Conservation (phyloP, 2,113 vertebrate species). For the Rhea pennata region DNA sequence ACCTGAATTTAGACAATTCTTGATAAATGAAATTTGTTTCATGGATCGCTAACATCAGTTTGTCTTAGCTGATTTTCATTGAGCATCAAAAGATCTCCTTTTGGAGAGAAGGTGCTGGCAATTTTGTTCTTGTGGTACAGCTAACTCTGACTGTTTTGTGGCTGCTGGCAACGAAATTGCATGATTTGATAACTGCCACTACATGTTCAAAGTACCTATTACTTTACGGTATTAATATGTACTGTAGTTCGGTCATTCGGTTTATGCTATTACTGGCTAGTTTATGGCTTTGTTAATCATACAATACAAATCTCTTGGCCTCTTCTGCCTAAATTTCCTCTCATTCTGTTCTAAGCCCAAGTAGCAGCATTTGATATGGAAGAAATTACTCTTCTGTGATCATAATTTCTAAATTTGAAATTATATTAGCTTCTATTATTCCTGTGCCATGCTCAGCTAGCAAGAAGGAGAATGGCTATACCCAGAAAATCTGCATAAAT, state of each 20-base stretch:
- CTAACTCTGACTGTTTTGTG: background rate
- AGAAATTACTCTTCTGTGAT: background rate
- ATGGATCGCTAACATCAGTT: background rate
- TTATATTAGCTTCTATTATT: background rate
- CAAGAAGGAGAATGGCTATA: background rate
- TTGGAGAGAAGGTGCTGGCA: background rate
- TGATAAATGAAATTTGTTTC: background rate
- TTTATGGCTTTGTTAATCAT: background rate
- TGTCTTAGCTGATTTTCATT: slow-evolving; percentile 19
- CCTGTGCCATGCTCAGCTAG: background rate
- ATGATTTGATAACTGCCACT: background rate
- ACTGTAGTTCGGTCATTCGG: background rate
- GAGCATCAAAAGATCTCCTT: background rate
- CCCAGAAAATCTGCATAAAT: background rate
- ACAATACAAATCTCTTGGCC: background rate
- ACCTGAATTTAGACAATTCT: background rate
- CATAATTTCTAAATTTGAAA: background rate
- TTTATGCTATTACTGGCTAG: background rate
- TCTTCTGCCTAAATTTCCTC: background rate
- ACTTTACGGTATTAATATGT: background rate
- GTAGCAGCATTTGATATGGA: background rate
- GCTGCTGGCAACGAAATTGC: background rate
- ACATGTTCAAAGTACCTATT: fast-evolving
- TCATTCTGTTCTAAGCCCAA: background rate
- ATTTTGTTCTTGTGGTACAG: background rate